These are phyloP conservation scores for Lepidocyrtinus sp. DNA, from an alignment of 2,888 invertebrate genomes.

Conservation along the genomic window DNA sequence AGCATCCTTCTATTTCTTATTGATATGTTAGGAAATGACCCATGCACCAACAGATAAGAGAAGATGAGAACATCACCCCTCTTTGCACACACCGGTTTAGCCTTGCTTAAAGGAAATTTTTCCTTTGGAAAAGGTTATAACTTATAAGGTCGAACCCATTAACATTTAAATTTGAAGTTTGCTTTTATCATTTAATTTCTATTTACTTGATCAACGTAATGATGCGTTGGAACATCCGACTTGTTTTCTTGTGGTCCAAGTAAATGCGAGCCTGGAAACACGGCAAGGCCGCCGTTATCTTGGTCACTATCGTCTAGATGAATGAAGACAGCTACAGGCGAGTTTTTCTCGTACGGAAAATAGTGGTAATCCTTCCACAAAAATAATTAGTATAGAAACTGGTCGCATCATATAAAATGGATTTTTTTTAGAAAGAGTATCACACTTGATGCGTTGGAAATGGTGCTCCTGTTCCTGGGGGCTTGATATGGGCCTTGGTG, in stretches of 20 bases:
- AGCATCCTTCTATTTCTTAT: constrained; percentile 75
- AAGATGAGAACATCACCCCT: constrained; percentile 77
- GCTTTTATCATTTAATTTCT: neutral
- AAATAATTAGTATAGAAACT: neutral
- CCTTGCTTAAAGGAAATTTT: constrained; percentile 74
- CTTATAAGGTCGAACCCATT: neutral
- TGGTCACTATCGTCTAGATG: constrained; percentile 76
- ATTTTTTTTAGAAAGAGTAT: neutral
- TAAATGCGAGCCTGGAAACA: constrained; percentile 78
- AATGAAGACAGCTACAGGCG: constrained; percentile 77
- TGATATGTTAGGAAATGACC: constrained; percentile 76
- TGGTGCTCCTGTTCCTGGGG: constrained; percentile 77
- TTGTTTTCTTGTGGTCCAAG: constrained; percentile 76
- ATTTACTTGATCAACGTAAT: constrained; percentile 66
- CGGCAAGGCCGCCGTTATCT: constrained; percentile 77
- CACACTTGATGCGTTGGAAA: constrained; percentile 76
- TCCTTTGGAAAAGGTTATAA: constrained; percentile 66
- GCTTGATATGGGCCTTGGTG: constrained; percentile 78
- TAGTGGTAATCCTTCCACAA: constrained; percentile 76
- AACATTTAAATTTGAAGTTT: neutral
- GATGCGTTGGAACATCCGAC: constrained; percentile 73
- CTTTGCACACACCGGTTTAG: constrained; percentile 75
- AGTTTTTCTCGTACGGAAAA: constrained; percentile 77
- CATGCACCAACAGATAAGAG: constrained; percentile 77
- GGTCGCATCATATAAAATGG: constrained; percentile 33